Percentiles rank a stretch among this genome's conserved stretches.
These are phyloP conservation scores for Alosa sapidissima DNA, from an alignment of 2,797 vertebrate species.

Conservation along the genomic window DNA sequence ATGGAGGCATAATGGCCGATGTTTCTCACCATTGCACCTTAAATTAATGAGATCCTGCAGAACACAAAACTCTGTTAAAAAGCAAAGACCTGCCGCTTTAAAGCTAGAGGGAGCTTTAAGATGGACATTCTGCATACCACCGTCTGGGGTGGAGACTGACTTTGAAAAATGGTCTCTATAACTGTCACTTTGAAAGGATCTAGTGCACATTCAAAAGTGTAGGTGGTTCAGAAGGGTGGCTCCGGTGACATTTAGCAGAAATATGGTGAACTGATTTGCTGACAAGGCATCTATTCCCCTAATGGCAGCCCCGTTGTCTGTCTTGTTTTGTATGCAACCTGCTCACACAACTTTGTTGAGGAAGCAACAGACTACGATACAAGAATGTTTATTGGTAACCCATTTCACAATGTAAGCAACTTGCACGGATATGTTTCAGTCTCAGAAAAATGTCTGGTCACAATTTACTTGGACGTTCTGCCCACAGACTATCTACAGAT, in stretches of 20 bases:
- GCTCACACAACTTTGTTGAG: neutral
- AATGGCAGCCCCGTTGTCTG: conserved; percentile 11
- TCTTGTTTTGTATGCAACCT: conserved; percentile 17
- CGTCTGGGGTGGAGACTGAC: neutral
- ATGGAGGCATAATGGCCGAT: neutral
- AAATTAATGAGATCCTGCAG: neutral
- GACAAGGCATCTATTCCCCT: conserved; percentile 42
- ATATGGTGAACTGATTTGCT: conserved; percentile 30
- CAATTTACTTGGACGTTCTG: no score
- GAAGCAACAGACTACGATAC: neutral
- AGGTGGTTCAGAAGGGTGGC: neutral
- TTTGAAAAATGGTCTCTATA: conserved; percentile 21
- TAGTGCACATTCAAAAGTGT: conserved; percentile 13
- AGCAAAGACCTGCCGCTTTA: neutral
- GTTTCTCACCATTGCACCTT: neutral
- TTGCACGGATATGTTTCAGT: neutral
- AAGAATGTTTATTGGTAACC: neutral
- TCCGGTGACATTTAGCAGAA: conserved; percentile 9
- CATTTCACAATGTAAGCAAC: neutral
- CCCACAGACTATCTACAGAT: no score
- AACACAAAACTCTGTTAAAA: neutral
- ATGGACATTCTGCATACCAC: neutral
- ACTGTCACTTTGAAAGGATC: conserved; percentile 21
- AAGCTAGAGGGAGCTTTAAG: neutral
- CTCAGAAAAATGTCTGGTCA: neutral